phyloP scores from a whole-genome alignment of 2,797 vertebrate species.

The Cossypha niveicapilla region DNA sequence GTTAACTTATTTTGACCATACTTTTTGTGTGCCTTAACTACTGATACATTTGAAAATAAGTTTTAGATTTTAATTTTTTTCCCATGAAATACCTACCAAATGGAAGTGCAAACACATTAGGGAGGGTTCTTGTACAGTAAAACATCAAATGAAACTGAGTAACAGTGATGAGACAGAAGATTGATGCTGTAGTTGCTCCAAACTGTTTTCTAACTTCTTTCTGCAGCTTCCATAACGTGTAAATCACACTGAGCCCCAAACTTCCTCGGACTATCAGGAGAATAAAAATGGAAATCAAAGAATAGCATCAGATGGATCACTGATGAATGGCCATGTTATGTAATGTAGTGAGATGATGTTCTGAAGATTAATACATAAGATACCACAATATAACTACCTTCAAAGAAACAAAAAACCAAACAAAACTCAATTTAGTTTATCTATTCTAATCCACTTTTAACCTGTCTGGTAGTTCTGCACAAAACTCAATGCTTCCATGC shows the following conservation, averaged over 20 bases:
- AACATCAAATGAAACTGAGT: conserved; percentile 98
- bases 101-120: conserved; percentile 90
- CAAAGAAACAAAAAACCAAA: not conserved
- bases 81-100: conserved; percentile 77
- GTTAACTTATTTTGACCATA: not conserved
- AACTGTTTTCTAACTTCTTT: conserved; percentile 87
- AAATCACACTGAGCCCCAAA: conserved; percentile 83
- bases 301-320: not conserved
- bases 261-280: conserved; percentile 81
- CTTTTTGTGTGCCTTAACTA: not conserved
- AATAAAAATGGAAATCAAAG: not conserved
- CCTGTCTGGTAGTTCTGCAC: not conserved
- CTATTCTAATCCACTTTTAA: not conserved
- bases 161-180: conserved; percentile 87
- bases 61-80: not conserved
- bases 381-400: not conserved
- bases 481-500: not conserved
- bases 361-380: not conserved
- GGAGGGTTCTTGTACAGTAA: conserved; percentile 92
- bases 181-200: conserved; percentile 81
- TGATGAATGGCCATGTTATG: not conserved
- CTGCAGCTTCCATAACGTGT: conserved; percentile 85
- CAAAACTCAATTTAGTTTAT: not conserved
- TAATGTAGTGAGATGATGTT: not conserved
- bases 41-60: not conserved